Conservation (phyloP, 2,113 vertebrate genomes). For the Tragelaphus scriptus region DNA sequence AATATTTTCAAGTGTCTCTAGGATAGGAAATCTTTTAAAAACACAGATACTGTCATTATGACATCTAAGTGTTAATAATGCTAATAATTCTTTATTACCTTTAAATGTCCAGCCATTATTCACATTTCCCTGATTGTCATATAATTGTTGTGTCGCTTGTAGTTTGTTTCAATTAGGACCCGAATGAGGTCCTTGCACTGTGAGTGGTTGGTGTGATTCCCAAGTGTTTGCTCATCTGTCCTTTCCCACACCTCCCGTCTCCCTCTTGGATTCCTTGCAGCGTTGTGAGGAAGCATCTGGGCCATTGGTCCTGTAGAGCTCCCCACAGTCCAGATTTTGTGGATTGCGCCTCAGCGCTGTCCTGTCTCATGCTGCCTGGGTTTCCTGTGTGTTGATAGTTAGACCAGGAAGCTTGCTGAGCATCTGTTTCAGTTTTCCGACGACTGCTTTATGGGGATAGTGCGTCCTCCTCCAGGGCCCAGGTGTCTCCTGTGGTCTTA, state of each 20-base stretch:
- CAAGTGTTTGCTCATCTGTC: neutral
- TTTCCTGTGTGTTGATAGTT: neutral
- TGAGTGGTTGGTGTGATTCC: neutral
- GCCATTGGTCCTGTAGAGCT: neutral
- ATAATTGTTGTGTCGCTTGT: neutral
- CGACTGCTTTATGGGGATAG: rapidly evolving
- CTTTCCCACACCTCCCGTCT: rapidly evolving
- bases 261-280: neutral
- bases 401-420: neutral
- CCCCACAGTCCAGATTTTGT: neutral
- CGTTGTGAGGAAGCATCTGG: neutral
- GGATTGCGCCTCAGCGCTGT: too few relatives aligned
- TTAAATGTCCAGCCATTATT: too few relatives aligned
- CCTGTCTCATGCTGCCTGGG: rapidly evolving
- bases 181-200: neutral
- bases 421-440: neutral
- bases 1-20: neutral
- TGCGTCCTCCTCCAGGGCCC: rapidly evolving
- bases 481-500: neutral
- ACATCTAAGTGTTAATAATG: neutral
- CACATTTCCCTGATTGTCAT: neutral
- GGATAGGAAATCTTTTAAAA: neutral
- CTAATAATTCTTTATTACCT: neutral
- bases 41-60: neutral
- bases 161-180: neutral